Evolutionary conservation across 2,113 vertebrate genomes (phyloP).

Genomic region (Leptocoma aspasia): DNA sequence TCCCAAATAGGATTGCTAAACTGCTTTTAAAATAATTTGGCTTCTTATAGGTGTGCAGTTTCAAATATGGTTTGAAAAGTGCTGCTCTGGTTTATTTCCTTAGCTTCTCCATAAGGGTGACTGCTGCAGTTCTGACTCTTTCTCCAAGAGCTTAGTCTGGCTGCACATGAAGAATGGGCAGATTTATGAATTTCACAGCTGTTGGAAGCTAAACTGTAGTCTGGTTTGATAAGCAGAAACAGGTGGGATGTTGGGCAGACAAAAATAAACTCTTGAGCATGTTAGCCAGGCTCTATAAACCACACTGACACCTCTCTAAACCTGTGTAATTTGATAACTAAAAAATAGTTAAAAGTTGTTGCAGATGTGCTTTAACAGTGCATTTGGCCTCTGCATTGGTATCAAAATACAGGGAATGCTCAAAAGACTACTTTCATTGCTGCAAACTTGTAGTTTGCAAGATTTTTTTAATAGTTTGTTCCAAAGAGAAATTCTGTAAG

Average conservation of each 20-base stretch:
- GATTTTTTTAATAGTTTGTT: background rate
- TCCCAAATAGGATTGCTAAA: background rate
- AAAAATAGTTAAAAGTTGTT: conserved; percentile 19
- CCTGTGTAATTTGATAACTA: conserved; percentile 35
- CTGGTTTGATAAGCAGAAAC: conserved; percentile 62
- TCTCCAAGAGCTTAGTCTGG: conserved; percentile 13
- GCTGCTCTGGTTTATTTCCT: conserved; percentile 16
- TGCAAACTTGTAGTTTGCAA: background rate
- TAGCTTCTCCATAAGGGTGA: background rate
- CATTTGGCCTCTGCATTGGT: background rate
- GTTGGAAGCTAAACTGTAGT: conserved; percentile 34
- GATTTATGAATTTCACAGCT: conserved; percentile 61
- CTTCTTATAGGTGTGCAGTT: background rate
- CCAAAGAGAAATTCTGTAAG: background rate
- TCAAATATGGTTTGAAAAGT: background rate
- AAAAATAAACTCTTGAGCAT: conserved; percentile 58
- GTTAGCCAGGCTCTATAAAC: conserved; percentile 45
- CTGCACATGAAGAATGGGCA: conserved; percentile 16
- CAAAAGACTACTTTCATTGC: background rate
- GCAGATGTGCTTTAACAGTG: background rate
- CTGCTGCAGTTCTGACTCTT: background rate
- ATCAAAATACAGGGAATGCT: background rate
- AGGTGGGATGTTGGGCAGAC: conserved; percentile 58
- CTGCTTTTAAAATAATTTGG: conserved; percentile 3
- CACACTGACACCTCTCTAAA: conserved; percentile 38